Base-by-base conservation (phyloP, 2,888 invertebrate genomes). In the Drosophila antonietae region DNA sequence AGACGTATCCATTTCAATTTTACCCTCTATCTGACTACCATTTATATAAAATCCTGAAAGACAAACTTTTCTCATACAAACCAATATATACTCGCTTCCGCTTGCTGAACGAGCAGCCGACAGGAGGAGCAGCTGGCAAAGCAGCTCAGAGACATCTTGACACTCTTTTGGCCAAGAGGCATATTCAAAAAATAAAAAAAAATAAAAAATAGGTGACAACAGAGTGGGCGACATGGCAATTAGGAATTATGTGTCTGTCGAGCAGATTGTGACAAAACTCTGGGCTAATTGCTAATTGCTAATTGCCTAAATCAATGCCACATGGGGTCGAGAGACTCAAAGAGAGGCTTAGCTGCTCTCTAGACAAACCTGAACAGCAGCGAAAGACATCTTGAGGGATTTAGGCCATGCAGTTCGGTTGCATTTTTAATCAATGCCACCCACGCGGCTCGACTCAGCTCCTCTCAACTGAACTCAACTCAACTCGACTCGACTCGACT, bases 261-360 rank as follows among this genome's bases (percentile, higher is more conserved):
- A 69, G 70, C 51, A 51, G 56, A 61, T 68, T 60, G 57, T 37
- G 61, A 37, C 44, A 53, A 60, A 59, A 53, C 37, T 55, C 41
- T 20, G 37, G 61, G 70, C 73, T 88, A 85, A 88, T 89, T 85
- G 85, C 73, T 33, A 51, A 51, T 33, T 67, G 70, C 73, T 88
- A 85, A 88, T 88, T 85, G 85, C 72, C 74, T 57, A 80, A 89
- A 88, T 88, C 85, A 77, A 78, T 78, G 75, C 78, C 88, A 78
- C 31, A 31, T 49, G 49, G 49, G 31, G 6, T 18, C 28, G 15
- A 8, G 10, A n/a, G n/a, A 18, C 49, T n/a, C 6, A 6, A 28
- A 6, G 49, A 7, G 49, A 7, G 15, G 14, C 23, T 6, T 23
- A 1, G 0, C 23, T 2, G 0, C 23, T 15, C 23, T 15, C 3